phyloP scores from a whole-genome alignment of 1,140 invertebrate species.

The Delia radicum region DNA sequence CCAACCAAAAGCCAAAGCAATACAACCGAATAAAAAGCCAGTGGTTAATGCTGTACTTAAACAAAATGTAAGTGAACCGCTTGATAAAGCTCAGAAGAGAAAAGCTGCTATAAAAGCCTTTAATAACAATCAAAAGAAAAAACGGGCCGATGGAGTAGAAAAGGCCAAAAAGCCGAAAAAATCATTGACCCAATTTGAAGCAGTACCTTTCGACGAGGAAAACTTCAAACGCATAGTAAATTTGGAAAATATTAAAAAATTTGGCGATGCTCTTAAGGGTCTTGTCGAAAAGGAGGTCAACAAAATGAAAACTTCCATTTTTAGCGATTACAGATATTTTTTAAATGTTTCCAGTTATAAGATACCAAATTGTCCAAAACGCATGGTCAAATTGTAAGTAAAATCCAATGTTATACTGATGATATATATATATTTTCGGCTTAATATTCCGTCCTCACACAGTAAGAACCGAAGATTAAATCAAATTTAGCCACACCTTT shows the following conservation, averaged over 20 bases:
- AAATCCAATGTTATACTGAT: too few species aligned
- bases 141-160: conserved; percentile 17
- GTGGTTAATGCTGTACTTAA: not conserved
- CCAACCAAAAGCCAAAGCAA: not conserved
- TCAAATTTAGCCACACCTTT: too few species aligned
- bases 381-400: conserved; percentile 44
- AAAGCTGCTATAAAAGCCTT: not conserved
- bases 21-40: not conserved
- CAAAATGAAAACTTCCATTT: conserved; percentile 42
- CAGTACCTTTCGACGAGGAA: conserved; percentile 38
- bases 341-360: conserved; percentile 46
- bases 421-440: too few species aligned
- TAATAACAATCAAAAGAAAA: not conserved
- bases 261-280: conserved; percentile 40
- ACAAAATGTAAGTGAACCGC: not conserved
- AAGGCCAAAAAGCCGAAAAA: not conserved
- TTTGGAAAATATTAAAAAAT: conserved; percentile 38
- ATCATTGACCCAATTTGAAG: conserved; percentile 27
- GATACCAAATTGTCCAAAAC: conserved; percentile 48
- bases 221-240: conserved; percentile 41
- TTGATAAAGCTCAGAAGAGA: not conserved
- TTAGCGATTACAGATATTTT: conserved; percentile 45
- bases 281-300: conserved; percentile 40
- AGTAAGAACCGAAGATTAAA: too few species aligned
- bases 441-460: too few species aligned